Conservation (phyloP, 2,888 invertebrate species). For the Amphimallon solstitiale region DNA sequence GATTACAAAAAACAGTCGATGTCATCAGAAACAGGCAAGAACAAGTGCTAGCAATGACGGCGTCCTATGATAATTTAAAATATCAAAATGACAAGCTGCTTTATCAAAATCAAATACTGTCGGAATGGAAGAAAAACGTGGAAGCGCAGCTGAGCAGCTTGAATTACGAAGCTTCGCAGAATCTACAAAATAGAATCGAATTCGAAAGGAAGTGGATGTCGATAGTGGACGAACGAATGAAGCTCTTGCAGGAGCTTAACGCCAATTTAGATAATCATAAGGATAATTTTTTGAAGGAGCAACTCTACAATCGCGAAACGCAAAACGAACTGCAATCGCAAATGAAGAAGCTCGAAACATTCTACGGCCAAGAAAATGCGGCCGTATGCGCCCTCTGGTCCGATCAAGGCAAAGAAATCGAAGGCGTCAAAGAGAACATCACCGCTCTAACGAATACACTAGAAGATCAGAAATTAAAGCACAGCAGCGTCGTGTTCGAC, state of each 20-base stretch:
- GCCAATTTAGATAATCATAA: conserved; percentile 51
- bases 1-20: conserved; percentile 30
- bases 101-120: conserved; percentile 62
- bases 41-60: conserved; percentile 17
- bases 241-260: conserved; percentile 48
- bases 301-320: conserved; percentile 50
- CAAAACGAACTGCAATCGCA: conserved; percentile 49
- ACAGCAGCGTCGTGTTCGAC: conserved; percentile 64
- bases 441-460: conserved; percentile 50
- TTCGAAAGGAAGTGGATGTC: conserved; percentile 48
- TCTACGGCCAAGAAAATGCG: conserved; percentile 59
- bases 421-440: conserved; percentile 46
- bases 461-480: conserved; percentile 63
- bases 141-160: conserved; percentile 66
- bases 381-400: conserved; percentile 59
- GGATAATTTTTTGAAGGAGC: conserved; percentile 55
- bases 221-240: conserved; percentile 37
- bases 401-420: conserved; percentile 57
- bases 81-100: conserved; percentile 50
- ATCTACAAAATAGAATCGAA: conserved; percentile 17
- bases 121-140: conserved; percentile 66
- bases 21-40: conserved; percentile 37
- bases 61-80: conserved; percentile 24
- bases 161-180: conserved; percentile 54
- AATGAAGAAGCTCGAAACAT: conserved; percentile 56